Evolutionary conservation across 2,888 invertebrate genomes (phyloP).

Genomic region (Chesias legatella): DNA sequence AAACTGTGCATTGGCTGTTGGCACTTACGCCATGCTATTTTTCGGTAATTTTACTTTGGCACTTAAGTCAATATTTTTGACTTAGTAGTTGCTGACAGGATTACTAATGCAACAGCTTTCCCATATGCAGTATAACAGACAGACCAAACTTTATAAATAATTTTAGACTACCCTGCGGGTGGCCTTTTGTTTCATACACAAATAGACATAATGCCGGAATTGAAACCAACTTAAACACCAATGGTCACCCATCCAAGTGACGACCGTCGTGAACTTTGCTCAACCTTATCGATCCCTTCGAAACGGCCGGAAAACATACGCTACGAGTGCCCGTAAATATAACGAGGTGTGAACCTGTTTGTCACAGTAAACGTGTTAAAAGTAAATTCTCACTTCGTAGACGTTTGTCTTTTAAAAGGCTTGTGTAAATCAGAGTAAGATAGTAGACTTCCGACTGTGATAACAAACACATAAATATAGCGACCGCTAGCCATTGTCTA

Average conservation of each 20-base stretch:
- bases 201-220: too few species aligned
- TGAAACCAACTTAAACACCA: constrained; percentile 18
- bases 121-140: too few species aligned
- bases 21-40: constrained; percentile 10
- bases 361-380: constrained; percentile 51
- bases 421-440: constrained; percentile 65
- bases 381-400: constrained; percentile 54
- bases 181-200: too few species aligned
- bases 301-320: too few species aligned
- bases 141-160: too few species aligned
- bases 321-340: background rate
- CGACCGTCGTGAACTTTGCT: too few species aligned
- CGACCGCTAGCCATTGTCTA: constrained; percentile 61
- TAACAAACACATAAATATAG: constrained; percentile 73
- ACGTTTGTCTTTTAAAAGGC: constrained; percentile 57
- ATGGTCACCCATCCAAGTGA: too few species aligned
- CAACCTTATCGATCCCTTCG: too few species aligned
- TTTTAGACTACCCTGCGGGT: too few species aligned
- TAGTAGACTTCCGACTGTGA: constrained; percentile 63
- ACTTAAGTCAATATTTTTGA: too few species aligned
- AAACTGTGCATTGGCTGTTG: constrained; percentile 20
- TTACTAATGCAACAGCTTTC: constrained; percentile 1
- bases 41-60: too few species aligned
- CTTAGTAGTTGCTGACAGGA: constrained; percentile 9
- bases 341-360: constrained; percentile 41